Base-by-base conservation (phyloP, 1,140 invertebrate genomes). In the Colletes latitarsis region DNA sequence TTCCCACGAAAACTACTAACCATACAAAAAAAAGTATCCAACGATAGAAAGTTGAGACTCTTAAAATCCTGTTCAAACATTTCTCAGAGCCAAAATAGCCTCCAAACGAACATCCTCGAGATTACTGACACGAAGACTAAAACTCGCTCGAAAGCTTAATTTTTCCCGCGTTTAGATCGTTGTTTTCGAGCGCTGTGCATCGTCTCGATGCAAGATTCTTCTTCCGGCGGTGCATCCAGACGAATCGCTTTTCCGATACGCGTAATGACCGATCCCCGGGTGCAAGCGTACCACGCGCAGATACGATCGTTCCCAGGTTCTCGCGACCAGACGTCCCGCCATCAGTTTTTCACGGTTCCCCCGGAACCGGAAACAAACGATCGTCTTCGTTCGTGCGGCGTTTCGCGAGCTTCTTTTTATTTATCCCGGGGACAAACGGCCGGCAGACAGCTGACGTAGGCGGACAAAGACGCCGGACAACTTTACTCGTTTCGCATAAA, bases 371-470 rank as follows among this genome's bases (percentile, higher is more conserved):
- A 39, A 83, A 88, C 82, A 88, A 89, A 88, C 85, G 82, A 84
- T 85, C 87, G 68, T 84, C 83, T 84, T 88, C 84, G 66, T 82
- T 82, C 70, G 66, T 72, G 60, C 64, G 78, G 57, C 87, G 77
- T 88, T 88, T 81, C 85, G 75, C 83, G 75, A 81, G 82, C 63
- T 75, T 70, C 82, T 86, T 86, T 78, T 84, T 86, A 86, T 86
- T 86, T 86, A 86, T 77, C 55, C 52, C 64, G 60, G 84, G 30
- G 72, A 89, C 88, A 89, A 88, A 88, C 88, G 88, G 82, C 53
- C 66, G 76, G 71, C 63, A 78, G 85, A 88, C 88, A 85, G 83
- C 69, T 87, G 82, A 87, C 75, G 81, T 87, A 74, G 83, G 85
- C 78, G 87, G 78, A 87, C 86, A 87, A 87, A 87, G 86, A 81